Evolutionary conservation across 1,140 invertebrate species (phyloP).

Genomic region (Oreohelix idahoensis): DNA sequence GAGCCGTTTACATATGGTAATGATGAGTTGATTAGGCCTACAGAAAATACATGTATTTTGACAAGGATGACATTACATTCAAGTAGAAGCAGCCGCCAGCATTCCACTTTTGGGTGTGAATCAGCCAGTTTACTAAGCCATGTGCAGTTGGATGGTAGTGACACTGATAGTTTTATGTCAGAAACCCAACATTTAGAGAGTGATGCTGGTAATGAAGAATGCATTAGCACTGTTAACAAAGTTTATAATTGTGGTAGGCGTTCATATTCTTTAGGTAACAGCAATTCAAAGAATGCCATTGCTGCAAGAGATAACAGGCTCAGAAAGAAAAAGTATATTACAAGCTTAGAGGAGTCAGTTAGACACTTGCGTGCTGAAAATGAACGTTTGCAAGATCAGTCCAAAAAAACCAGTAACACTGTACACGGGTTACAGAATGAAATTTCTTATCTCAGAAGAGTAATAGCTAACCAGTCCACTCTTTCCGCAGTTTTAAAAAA

Average conservation of each 20-base stretch:
- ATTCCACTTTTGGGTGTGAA: no score
- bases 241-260: not conserved
- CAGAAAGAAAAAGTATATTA: slow-evolving; percentile 54
- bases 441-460: slow-evolving; percentile 51
- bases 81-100: no score
- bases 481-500: slow-evolving; percentile 51
- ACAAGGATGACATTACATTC: no score
- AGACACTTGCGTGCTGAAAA: slow-evolving; percentile 45
- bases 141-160: no score
- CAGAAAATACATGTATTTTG: no score
- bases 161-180: no score
- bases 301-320: slow-evolving; percentile 55
- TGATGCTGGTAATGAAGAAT: no score
- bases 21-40: no score
- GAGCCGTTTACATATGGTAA: no score
- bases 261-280: slow-evolving; percentile 58
- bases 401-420: not conserved
- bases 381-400: slow-evolving; percentile 38
- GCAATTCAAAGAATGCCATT: slow-evolving; percentile 54
- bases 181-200: no score
- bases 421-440: slow-evolving; percentile 44
- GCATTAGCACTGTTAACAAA: no score
- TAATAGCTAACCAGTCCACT: slow-evolving; percentile 53
- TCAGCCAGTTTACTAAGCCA: no score
- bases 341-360: slow-evolving; percentile 47